These are phyloP conservation scores for Corythoichthys intestinalis DNA, from an alignment of 2,113 vertebrate genomes.

Conservation along the genomic window DNA sequence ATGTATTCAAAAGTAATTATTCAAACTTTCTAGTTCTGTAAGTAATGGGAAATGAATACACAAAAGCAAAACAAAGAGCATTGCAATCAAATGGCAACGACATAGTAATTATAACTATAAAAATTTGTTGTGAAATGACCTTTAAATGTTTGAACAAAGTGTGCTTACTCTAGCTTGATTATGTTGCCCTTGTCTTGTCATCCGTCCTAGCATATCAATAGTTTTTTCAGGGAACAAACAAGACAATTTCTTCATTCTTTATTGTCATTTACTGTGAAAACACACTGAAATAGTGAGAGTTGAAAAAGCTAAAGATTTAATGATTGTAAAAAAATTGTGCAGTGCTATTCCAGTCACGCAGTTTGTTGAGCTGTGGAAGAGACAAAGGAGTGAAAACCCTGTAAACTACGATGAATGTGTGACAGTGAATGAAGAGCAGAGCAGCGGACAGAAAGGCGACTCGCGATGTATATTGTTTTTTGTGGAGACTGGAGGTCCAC, in stretches of 20 bases:
- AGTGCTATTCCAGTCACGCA: not conserved
- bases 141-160: conserved; percentile 38
- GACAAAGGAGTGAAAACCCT: not conserved
- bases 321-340: not conserved
- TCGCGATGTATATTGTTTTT: conserved; percentile 22
- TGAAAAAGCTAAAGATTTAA: conserved; percentile 14
- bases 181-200: conserved; percentile 21
- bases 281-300: conserved; percentile 27
- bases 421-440: conserved; percentile 20
- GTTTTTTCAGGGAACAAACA: conserved; percentile 37
- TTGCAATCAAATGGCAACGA: not conserved
- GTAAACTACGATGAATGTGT: not conserved
- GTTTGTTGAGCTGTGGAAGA: not conserved
- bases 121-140: conserved; percentile 46
- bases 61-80: conserved; percentile 3
- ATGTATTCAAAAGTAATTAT: not conserved
- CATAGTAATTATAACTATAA: conserved; percentile 46
- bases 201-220: conserved; percentile 25
- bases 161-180: conserved; percentile 34
- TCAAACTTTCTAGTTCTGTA: not conserved
- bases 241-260: conserved; percentile 37
- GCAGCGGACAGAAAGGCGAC: conserved; percentile 17
- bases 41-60: no score
- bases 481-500: conserved; percentile 28
- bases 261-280: conserved; percentile 33